A percentile compares a stretch with the other conserved stretches of the same genome.
These are phyloP conservation scores for Bergia sp. DNA, from an alignment of 92 coral and sea anemone species.

Conservation along the genomic window DNA sequence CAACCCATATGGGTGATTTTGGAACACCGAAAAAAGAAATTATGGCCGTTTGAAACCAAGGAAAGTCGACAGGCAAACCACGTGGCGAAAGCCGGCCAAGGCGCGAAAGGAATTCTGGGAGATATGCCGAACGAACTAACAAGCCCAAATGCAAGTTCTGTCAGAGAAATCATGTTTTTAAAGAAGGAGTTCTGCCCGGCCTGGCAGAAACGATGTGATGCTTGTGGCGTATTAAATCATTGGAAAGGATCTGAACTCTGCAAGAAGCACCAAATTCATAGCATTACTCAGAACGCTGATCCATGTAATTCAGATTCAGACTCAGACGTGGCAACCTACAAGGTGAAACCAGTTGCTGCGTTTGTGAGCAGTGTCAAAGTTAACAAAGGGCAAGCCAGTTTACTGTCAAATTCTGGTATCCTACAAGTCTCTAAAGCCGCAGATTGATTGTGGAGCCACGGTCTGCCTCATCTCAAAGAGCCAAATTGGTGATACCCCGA, in stretches of 20 bases:
- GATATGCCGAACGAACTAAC: conserved; percentile 1
- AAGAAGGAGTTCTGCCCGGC: conserved; percentile 43
- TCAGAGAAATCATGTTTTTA: neutral
- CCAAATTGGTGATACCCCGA: conserved; percentile 33
- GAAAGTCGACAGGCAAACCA: neutral
- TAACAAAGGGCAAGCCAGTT: conserved; percentile 35
- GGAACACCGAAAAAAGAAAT: no score
- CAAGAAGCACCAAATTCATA: conserved; percentile 32
- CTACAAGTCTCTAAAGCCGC: conserved; percentile 19
- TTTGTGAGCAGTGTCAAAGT: conserved; percentile 39
- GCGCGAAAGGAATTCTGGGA: conserved; percentile 5
- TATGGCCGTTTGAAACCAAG: no score
- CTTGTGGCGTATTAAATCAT: conserved; percentile 38
- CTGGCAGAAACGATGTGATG: conserved; percentile 41
- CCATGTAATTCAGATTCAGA: conserved; percentile 31
- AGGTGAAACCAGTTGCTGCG: conserved; percentile 30
- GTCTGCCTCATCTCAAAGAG: conserved; percentile 33
- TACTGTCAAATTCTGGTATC: conserved; percentile 12
- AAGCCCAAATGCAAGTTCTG: conserved; percentile 53
- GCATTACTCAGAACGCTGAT: conserved; percentile 31
- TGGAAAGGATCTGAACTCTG: conserved; percentile 34
- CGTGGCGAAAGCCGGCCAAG: neutral
- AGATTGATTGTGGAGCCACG: conserved; percentile 42
- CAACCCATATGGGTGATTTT: no score
- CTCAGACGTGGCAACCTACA: conserved; percentile 49